These are phyloP conservation scores for Chondrosia reniformis DNA, from an alignment of 37 sponge, comb jelly and placozoan species.

Conservation along the genomic window DNA sequence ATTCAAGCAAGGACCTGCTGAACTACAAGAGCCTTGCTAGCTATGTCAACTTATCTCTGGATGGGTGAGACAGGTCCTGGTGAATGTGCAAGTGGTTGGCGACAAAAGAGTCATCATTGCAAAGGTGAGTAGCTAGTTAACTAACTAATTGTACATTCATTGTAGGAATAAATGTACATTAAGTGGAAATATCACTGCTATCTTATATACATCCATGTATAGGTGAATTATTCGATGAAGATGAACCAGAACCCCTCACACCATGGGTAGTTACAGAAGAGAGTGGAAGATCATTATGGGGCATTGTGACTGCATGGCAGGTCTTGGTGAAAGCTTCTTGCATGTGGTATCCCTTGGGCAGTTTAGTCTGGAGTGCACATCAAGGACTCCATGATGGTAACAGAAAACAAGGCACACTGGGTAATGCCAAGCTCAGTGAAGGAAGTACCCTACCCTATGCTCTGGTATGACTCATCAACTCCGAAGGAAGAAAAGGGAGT, in stretches of 20 bases:
- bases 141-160: background rate
- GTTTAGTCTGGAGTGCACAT: conserved; percentile 33
- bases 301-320: conserved; percentile 79
- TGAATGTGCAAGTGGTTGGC: conserved; percentile 14
- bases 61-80: conserved; percentile 50
- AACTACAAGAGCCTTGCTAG: conserved; percentile 59
- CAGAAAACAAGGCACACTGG: conserved; percentile 51
- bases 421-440: conserved; percentile 27
- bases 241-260: conserved; percentile 41
- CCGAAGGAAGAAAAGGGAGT: conserved; percentile 33
- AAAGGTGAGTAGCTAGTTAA: conserved; percentile 23
- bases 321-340: conserved; percentile 58
- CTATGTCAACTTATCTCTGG: conserved; percentile 51
- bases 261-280: conserved; percentile 29
- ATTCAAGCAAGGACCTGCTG: conserved; percentile 40
- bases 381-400: conserved; percentile 38
- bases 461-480: conserved; percentile 38
- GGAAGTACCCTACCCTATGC: conserved; percentile 40
- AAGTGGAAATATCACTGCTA: background rate
- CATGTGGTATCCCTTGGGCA: conserved; percentile 65
- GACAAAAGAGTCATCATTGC: conserved; percentile 43
- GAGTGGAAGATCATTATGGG: conserved; percentile 38
- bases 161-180: background rate
- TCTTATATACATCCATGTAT: background rate
- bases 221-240: conserved; percentile 40